Evolutionary conservation across 2,113 vertebrate genomes (phyloP), one percentile per base, ranked within the genome.

Genomic region (Upupa epops): DNA sequence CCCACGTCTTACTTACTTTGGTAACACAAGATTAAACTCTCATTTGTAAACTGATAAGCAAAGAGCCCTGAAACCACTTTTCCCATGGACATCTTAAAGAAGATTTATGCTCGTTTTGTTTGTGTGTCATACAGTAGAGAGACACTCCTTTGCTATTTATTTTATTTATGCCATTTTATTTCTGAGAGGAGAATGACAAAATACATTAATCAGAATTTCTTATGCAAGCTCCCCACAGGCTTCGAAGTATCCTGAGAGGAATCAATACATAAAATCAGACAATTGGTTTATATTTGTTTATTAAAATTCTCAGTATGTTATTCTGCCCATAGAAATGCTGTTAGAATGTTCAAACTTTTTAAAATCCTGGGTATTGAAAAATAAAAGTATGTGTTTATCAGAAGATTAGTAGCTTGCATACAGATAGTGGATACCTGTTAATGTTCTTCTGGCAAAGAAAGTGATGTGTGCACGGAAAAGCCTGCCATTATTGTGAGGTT

Each of bases 111-210:
- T n/a, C 8, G 69, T 94, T 94, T 92, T 86, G 70, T 45, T 48
- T 70, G 9, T 52, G 29, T 20, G 34, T 79, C 63, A 52, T 37
- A 63, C 42, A 76, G 40, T 11, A 68, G 72, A 89, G 76, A 85
- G 75, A 90, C 36, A 70, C 37, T 90, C 34, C 28, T 88, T 92
- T 65, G 58, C 46, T 80, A 80, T 89, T 90, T 89, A 59, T 94
- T 95, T 95, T 93, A 70, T 93, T 90, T 94, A 87, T 92, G 46
- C 51, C 10, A 1, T 70, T 87, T 83, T 66, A 22, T 78, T 90
- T 81, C 73, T 66, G 63, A 92, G 70, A 88, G 32, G 37, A 84
- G 54, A 81, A 88, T 55, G 51, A 66, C 55, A 87, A 80, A 90
- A 80, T 56, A 2, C n/a, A 52, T 92, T 73, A 2, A 72, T 92